Percentiles rank a stretch among this genome's conserved stretches.
phyloP scores from a whole-genome alignment of 2,888 invertebrate genomes.

The Apodemia hepburni region DNA sequence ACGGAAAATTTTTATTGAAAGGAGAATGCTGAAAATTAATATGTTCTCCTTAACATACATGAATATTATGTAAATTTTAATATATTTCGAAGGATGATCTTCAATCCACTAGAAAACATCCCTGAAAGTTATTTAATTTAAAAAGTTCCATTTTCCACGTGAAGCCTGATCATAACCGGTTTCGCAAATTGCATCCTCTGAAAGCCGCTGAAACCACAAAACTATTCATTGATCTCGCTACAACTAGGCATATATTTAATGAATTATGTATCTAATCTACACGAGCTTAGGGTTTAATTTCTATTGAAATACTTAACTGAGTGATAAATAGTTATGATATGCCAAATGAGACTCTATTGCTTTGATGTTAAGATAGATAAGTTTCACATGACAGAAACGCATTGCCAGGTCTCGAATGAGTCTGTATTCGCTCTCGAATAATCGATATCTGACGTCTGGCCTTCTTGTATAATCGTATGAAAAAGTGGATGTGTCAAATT shows the following conservation, averaged over 20 bases:
- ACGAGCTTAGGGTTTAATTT: constrained; percentile 34
- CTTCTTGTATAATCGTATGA: constrained; percentile 35
- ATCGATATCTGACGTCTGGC: constrained; percentile 79
- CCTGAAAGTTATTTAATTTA: constrained; percentile 14
- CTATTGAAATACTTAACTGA: constrained; percentile 42
- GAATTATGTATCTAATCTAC: not conserved
- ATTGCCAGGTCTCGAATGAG: constrained; percentile 55
- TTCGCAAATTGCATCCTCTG: constrained; percentile 47
- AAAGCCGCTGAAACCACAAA: constrained; percentile 58
- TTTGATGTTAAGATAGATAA: constrained; percentile 43
- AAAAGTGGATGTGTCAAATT: constrained; percentile 19
- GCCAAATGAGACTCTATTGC: constrained; percentile 43
- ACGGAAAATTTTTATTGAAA: no score
- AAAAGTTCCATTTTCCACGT: constrained; percentile 16
- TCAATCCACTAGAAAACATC: constrained; percentile 1
- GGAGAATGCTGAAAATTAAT: no score
- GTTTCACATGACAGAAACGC: constrained; percentile 49
- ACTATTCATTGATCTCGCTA: constrained; percentile 32
- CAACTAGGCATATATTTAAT: not conserved
- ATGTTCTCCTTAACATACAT: not conserved
- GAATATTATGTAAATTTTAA: not conserved
- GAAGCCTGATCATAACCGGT: constrained; percentile 20
- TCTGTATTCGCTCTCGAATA: constrained; percentile 73
- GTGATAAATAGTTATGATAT: constrained; percentile 45
- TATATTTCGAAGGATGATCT: constrained; percentile 7